Conservation (phyloP, 2,888 invertebrate species). For the Drosophila niveifrons region DNA sequence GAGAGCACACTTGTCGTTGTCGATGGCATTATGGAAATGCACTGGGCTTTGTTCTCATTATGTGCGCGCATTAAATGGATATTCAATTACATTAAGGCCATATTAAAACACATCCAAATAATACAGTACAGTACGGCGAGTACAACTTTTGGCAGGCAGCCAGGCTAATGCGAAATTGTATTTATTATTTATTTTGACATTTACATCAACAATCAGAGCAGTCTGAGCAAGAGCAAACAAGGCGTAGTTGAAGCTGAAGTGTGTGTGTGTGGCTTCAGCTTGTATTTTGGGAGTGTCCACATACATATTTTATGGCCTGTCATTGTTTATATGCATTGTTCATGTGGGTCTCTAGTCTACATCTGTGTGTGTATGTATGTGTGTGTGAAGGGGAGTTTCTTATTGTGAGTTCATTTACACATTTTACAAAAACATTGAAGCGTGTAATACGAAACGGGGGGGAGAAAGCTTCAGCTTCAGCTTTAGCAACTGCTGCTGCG, state of each 20-base stretch:
- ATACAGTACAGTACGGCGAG: neutral
- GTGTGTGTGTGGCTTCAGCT: conserved; percentile 19
- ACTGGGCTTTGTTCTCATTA: conserved; percentile 48
- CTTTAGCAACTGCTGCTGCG: conserved; percentile 26
- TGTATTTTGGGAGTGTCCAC: conserved; percentile 55
- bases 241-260: conserved; percentile 20
- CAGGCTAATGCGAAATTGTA: conserved; percentile 55
- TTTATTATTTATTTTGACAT: conserved; percentile 81
- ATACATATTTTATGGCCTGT: conserved; percentile 74
- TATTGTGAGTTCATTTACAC: conserved; percentile 78
- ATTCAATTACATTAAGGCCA: conserved; percentile 66
- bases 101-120: conserved; percentile 46
- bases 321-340: conserved; percentile 63
- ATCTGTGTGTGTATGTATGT: conserved; percentile 14
- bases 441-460: conserved; percentile 69
- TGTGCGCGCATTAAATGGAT: conserved; percentile 60
- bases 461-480: neutral
- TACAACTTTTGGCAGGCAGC: conserved; percentile 27
- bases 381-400: conserved; percentile 37
- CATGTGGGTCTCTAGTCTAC: neutral
- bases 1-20: conserved; percentile 13
- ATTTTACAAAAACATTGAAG: conserved; percentile 77
- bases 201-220: conserved; percentile 71
- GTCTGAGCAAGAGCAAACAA: conserved; percentile 40
- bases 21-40: conserved; percentile 24